Evolutionary conservation across 1,140 invertebrate species (phyloP), one percentile per base, ranked within the genome.

Genomic region (Tribolium castaneum): DNA sequence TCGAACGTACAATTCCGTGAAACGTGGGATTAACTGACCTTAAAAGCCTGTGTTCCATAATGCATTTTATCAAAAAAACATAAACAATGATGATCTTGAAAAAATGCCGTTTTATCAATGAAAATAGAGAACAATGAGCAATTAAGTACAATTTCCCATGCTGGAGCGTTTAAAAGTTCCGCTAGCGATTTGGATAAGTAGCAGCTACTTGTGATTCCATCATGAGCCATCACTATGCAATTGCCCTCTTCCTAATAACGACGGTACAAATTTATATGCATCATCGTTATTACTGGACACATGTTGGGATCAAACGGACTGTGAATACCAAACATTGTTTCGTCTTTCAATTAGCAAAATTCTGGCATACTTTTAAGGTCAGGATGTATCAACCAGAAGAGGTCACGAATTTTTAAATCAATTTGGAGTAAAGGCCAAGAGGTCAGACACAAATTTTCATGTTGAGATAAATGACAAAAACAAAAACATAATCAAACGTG

Each of bases 211-310:
- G 13, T 35, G 59, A 66, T 66, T 66, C 59, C 30, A 66, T 66
- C 59, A 66, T 9, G 34, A 66, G 30, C 30, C 25, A 66, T 66
- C 59, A 66, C 59, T 7, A 30, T 66, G 59, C 59, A 66, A 39
- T 66, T 66, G 59, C 59, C 59, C 59, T 66, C 59, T 66, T 66
- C 59, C 59, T 66, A 66, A 66, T 66, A 66, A 66, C 54, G 19
- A 66, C 59, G 25, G 59, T 66, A 66, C 22, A 66, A 66, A 66
- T 66, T 62, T 62, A 62, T 35, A 66, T 66, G 59, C 59, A 66
- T 35, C 59, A 66, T 66, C 59, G 12, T 66, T 66, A 66, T 66
- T 66, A 35, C 12, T 35, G 59, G 25, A 66, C 59, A 35, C 30
- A 35, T 66, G 59, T 66, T 30, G 12, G 13, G 59, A 66, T 25